Conservation (phyloP, 1,140 invertebrate genomes). For the Spodoptera litura region DNA sequence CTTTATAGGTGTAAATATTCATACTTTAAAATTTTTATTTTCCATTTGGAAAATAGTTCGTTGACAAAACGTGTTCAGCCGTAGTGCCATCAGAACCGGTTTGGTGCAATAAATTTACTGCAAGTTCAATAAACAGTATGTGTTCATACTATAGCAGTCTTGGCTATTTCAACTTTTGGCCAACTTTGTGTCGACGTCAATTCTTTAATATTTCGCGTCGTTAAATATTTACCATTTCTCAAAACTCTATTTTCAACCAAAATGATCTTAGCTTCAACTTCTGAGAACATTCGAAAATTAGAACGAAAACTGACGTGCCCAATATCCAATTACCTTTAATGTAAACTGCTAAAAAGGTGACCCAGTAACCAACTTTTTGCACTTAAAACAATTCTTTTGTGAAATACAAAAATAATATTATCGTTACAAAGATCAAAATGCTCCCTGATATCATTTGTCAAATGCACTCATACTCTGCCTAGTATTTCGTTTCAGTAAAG, state of each 20-base stretch:
- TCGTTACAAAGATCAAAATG: conserved; percentile 41
- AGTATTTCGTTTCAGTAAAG: conserved; percentile 35
- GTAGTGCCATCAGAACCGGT: neutral
- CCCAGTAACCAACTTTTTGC: conserved; percentile 52
- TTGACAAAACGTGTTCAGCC: conserved; percentile 8
- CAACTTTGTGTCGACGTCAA: conserved; percentile 1
- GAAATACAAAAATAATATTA: conserved; percentile 37
- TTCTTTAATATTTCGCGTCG: conserved; percentile 12
- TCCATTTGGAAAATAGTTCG: neutral
- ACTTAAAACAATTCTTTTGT: conserved; percentile 24
- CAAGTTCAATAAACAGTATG: neutral
- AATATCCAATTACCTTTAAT: conserved; percentile 70
- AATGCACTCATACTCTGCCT: neutral
- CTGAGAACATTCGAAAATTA: conserved; percentile 48
- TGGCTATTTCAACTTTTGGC: conserved; percentile 15
- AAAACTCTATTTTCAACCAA: neutral
- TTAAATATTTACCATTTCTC: conserved; percentile 27
- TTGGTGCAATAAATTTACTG: conserved; percentile 10
- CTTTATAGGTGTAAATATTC: too few species aligned
- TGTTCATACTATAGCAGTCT: conserved; percentile 16
- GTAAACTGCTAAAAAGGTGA: conserved; percentile 68
- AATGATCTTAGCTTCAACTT: conserved; percentile 40
- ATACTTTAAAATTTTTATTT: too few species aligned
- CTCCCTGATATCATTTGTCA: neutral
- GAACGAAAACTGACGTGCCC: conserved; percentile 53